Percentiles rank a stretch among this genome's conserved stretches.
Evolutionary conservation across 2,888 invertebrate species (phyloP).

Genomic region (Caenorhabditis angaria): DNA sequence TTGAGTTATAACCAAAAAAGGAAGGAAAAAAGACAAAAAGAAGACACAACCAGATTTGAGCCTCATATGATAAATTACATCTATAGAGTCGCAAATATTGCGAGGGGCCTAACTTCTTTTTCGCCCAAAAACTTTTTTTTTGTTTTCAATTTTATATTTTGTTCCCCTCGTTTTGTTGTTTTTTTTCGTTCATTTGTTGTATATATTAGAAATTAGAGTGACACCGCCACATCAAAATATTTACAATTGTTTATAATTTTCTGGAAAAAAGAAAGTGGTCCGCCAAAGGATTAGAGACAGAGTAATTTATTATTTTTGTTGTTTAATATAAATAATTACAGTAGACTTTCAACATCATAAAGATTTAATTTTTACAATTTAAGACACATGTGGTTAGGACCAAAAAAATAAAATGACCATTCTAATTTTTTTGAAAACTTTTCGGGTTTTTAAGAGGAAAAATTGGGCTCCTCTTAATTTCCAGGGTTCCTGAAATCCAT

Average conservation of each 20-base stretch:
- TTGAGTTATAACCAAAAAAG: slow-evolving; percentile 21
- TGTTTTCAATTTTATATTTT: background rate
- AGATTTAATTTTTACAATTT: no score
- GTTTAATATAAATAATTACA: background rate
- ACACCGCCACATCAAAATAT: background rate
- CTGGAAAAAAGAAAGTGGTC: background rate
- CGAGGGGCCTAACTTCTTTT: background rate
- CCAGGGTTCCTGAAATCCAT: no score
- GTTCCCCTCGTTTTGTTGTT: background rate
- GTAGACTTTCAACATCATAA: no score
- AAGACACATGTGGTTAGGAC: no score
- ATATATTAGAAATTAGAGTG: no score
- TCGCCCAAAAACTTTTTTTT: background rate
- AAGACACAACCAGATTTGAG: slow-evolving; percentile 46
- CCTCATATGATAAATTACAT: slow-evolving; percentile 51
- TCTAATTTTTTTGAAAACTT: no score
- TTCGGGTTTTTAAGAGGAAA: no score
- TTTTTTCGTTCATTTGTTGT: background rate
- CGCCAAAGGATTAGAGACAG: background rate
- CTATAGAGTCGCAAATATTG: slow-evolving; percentile 42
- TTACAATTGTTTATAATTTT: slow-evolving; percentile 1
- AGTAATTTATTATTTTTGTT: background rate
- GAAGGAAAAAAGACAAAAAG: slow-evolving; percentile 19
- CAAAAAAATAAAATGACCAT: no score
- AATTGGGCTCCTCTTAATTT: no score